Conservation (phyloP, 2,113 vertebrate genomes). For the Prochilodus magdalenae region DNA sequence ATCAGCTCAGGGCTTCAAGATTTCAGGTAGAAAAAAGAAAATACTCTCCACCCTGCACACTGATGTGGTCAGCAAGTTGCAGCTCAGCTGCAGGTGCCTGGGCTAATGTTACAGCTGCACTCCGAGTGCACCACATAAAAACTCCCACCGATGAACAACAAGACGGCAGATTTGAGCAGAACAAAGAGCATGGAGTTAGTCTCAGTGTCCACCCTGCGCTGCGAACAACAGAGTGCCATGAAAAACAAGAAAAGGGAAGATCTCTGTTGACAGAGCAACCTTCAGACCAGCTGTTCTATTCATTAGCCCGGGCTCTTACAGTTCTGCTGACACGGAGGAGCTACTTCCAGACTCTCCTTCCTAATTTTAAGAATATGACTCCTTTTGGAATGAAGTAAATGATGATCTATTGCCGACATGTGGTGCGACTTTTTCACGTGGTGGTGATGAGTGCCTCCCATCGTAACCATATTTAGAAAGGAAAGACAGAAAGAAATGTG, state of each 20-base stretch:
- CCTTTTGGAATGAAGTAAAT: background rate
- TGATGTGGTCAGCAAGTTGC: too few relatives aligned
- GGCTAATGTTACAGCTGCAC: too few relatives aligned
- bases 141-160: too few relatives aligned
- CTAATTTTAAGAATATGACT: background rate
- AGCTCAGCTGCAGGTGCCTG: too few relatives aligned
- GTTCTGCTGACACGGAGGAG: background rate
- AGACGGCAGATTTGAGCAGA: background rate
- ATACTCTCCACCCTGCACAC: too few relatives aligned
- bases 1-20: too few relatives aligned
- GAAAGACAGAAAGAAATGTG: background rate
- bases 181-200: background rate
- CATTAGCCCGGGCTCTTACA: background rate
- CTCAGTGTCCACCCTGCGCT: too few relatives aligned
- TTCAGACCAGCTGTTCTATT: background rate
- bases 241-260: background rate
- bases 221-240: background rate
- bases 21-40: too few relatives aligned
- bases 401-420: background rate
- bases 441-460: background rate
- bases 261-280: background rate
- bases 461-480: conserved; percentile 1
- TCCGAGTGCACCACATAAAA: background rate
- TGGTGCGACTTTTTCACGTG: background rate
- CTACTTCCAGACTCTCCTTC: background rate